Base-by-base conservation (phyloP, 2,797 vertebrate species). In the Pitangus sulphuratus region DNA sequence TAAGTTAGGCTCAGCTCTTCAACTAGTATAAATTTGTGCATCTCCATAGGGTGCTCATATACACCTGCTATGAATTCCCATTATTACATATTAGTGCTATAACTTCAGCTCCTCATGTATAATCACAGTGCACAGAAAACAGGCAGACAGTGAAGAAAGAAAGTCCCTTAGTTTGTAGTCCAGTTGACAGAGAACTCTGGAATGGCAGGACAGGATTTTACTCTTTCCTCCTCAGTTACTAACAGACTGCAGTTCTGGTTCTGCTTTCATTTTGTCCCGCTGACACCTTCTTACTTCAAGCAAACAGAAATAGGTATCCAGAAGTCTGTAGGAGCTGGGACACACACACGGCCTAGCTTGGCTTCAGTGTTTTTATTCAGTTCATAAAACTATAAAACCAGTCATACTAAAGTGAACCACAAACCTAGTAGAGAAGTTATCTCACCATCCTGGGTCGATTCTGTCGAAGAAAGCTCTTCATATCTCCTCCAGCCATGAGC, bases 401-500 rank as follows among this genome's bases (percentile, higher is more conserved):
- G 12, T 31, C 15, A 2, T 8, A 35, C 11, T 70, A n/a, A 71
- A 83, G 65, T 19, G n/a, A 88, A 47, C 7, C 61, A 47, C 20
- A 74, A 56, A 54, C 20, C 50, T 60, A 24, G 8, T 6, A 50
- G 28, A 19, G 39, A 68, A 70, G n/a, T 20, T 84, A 6, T 98
- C 99, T 95, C 89, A 99, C 99, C 96, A 97, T 96, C 91, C 98
- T 98, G n/a, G 98, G 99, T 18, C 98, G 96, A 97, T 99, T 99
- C 80, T 98, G 98, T 88, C 99, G 98, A 88, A 99, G 98, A 95
- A 99, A 99, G 97, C 97, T 99, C 97, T 99, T 99, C 98, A 99
- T 98, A 83, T 99, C 99, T 92, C 99, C 99, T 78, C 99, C 99
- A 30, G 98, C 99, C 99, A 99, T 99, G 80, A 99, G 98, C 97